phyloP scores from a whole-genome alignment of 2,888 invertebrate species.

The Caenorhabditis becei region DNA sequence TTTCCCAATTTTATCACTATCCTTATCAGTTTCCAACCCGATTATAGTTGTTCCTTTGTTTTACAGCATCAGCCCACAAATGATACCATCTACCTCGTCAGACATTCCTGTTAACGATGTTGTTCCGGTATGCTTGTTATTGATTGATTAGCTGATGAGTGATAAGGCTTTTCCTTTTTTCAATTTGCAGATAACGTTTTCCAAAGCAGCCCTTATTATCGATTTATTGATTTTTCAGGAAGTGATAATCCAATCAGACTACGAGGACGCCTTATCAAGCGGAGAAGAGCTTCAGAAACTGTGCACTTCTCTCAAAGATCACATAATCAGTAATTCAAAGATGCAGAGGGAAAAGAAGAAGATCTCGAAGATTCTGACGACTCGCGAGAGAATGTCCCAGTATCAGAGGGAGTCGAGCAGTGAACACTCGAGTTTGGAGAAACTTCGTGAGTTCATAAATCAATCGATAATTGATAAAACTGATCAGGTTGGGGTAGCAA shows the following conservation, averaged over 20 bases:
- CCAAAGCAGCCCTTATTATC: no score
- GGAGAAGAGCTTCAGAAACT: slow-evolving; percentile 53
- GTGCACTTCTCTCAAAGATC: slow-evolving; percentile 44
- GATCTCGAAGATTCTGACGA: slow-evolving; percentile 20
- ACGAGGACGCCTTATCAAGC: slow-evolving; percentile 61
- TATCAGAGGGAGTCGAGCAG: slow-evolving; percentile 60
- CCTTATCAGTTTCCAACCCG: background rate
- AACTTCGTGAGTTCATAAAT: slow-evolving; percentile 36
- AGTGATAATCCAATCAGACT: slow-evolving; percentile 42
- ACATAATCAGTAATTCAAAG: slow-evolving; percentile 28
- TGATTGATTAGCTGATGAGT: background rate
- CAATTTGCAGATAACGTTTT: background rate
- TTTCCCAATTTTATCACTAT: background rate
- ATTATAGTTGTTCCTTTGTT: slow-evolving; percentile 1
- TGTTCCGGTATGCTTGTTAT: slow-evolving; percentile 24
- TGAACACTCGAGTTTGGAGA: slow-evolving; percentile 65
- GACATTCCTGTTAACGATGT: slow-evolving; percentile 28
- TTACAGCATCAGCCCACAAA: slow-evolving; percentile 25
- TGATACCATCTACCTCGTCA: slow-evolving; percentile 58
- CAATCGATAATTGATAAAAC: background rate
- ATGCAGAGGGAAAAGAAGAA: slow-evolving; percentile 33
- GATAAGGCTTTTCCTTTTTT: background rate
- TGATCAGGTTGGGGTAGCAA: background rate
- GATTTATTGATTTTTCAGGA: no score
- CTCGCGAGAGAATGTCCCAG: slow-evolving; percentile 32